These are phyloP conservation scores for Nasonia vitripennis DNA, from an alignment of 1,140 invertebrate genomes.

Conservation along the genomic window DNA sequence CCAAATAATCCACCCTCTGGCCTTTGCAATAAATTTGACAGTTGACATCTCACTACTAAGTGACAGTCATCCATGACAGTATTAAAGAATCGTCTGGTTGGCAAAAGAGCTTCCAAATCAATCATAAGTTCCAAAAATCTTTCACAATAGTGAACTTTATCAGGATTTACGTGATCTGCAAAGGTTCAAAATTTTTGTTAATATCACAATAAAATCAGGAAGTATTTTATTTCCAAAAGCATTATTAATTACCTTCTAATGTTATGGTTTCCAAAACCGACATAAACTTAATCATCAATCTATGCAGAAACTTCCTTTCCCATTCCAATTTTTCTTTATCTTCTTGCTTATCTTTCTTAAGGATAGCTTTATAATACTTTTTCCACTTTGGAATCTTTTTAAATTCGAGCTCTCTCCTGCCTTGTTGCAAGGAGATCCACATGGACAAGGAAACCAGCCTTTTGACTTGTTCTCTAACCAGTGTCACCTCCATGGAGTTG, in stretches of 20 bases:
- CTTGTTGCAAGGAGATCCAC: slow-evolving; percentile 93
- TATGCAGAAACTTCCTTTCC: slow-evolving; percentile 92
- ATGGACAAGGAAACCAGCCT: slow-evolving; percentile 94
- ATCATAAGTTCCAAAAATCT: slow-evolving; percentile 97
- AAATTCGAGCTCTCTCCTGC: slow-evolving; percentile 91
- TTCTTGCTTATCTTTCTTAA: slow-evolving; percentile 89
- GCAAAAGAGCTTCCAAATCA: slow-evolving; percentile 95
- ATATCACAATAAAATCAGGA: slow-evolving; percentile 15
- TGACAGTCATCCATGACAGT: slow-evolving; percentile 96
- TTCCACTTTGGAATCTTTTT: slow-evolving; percentile 90
- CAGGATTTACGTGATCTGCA: slow-evolving; percentile 75
- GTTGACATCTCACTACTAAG: slow-evolving; percentile 91
- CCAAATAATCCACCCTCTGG: slow-evolving; percentile 93
- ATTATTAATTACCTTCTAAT: slow-evolving; percentile 75
- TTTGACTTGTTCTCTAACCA: slow-evolving; percentile 95
- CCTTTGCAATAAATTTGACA: slow-evolving; percentile 85
- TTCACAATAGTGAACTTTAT: slow-evolving; percentile 91
- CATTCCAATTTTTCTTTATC: slow-evolving; percentile 85
- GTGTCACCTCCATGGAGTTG: slow-evolving; percentile 96
- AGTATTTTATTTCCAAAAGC: background rate
- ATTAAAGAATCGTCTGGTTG: slow-evolving; percentile 97
- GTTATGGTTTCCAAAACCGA: slow-evolving; percentile 86
- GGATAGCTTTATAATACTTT: slow-evolving; percentile 93
- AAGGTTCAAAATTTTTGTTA: slow-evolving; percentile 24
- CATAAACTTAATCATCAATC: slow-evolving; percentile 94